phyloP scores from a whole-genome alignment of 2,797 vertebrate species.

The Sebastes trivittatus region DNA sequence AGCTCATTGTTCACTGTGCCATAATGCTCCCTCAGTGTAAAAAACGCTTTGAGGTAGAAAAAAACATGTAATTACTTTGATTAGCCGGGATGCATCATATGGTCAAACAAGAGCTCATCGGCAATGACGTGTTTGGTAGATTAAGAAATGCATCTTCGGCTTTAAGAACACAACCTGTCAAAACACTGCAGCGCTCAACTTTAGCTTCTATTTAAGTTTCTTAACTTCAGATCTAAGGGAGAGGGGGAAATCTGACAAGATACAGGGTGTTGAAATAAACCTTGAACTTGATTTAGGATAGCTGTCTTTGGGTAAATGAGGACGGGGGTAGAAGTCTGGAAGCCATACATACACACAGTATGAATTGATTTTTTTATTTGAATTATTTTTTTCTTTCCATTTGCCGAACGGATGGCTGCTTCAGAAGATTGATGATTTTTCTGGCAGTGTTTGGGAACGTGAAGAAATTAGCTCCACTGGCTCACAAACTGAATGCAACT shows the following conservation, averaged over 20 bases:
- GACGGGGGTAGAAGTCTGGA: constrained; percentile 25
- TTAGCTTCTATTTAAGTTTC: not conserved
- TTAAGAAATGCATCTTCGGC: not conserved
- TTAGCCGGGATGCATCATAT: constrained; percentile 50
- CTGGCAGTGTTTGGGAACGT: constrained; percentile 36
- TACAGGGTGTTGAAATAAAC: constrained; percentile 26
- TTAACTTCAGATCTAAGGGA: constrained; percentile 6
- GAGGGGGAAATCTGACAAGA: constrained; percentile 3
- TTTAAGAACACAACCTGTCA: constrained; percentile 22
- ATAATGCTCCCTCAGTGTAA: constrained; percentile 33
- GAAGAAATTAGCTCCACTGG: constrained; percentile 51
- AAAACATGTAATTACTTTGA: constrained; percentile 64
- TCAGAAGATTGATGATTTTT: constrained; percentile 55
- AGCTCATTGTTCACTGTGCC: constrained; percentile 63
- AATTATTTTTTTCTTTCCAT: not conserved
- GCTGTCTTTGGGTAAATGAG: constrained; percentile 47
- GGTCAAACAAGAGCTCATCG: constrained; percentile 40
- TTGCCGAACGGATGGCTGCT: constrained; percentile 22
- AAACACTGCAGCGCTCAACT: constrained; percentile 1
- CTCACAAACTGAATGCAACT: constrained; percentile 26
- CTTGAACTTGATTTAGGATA: constrained; percentile 35
- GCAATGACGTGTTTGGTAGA: not conserved
- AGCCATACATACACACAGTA: constrained; percentile 11
- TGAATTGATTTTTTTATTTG: constrained; percentile 29
- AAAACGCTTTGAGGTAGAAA: constrained; percentile 47